These are phyloP conservation scores for Platyscapa corneri DNA, from an alignment of 1,140 invertebrate genomes.

Conservation along the genomic window DNA sequence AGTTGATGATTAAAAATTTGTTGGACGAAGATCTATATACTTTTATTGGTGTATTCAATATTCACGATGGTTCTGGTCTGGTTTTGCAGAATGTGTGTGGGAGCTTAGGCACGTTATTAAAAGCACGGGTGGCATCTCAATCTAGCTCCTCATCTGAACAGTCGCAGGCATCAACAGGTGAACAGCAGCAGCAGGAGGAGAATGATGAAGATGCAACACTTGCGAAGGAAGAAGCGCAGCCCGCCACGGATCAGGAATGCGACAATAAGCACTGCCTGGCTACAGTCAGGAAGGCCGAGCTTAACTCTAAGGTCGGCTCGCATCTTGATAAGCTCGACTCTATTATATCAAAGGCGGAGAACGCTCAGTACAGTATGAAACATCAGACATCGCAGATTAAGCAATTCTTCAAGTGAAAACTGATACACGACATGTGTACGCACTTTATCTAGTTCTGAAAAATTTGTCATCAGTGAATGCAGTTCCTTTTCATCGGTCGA, in stretches of 20 bases:
- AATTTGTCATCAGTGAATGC: neutral
- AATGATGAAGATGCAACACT: slow-evolving; percentile 56
- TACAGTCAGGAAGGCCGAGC: slow-evolving; percentile 68
- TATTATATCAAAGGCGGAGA: slow-evolving; percentile 80
- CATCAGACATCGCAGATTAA: slow-evolving; percentile 84
- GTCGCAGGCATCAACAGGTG: slow-evolving; percentile 22
- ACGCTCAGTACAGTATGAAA: slow-evolving; percentile 79
- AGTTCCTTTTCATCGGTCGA: neutral
- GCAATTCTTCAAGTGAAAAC: slow-evolving; percentile 39
- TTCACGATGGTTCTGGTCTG: neutral
- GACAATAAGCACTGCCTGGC: slow-evolving; percentile 54
- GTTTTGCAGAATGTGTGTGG: slow-evolving; percentile 78
- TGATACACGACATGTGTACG: neutral
- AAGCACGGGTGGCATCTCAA: slow-evolving; percentile 72
- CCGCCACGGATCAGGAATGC: slow-evolving; percentile 28
- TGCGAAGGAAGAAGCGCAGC: slow-evolving; percentile 48
- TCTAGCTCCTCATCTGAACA: slow-evolving; percentile 32
- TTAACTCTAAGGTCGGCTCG: slow-evolving; percentile 76
- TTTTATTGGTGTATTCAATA: neutral
- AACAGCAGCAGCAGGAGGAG: slow-evolving; percentile 62
- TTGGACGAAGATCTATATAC: neutral
- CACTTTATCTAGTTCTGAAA: neutral
- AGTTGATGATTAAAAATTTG: too few relatives aligned
- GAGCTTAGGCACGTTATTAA: slow-evolving; percentile 79
- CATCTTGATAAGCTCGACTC: slow-evolving; percentile 79